phyloP scores from a whole-genome alignment of 2,888 invertebrate species.

The Pachycephus smyrnensis region DNA sequence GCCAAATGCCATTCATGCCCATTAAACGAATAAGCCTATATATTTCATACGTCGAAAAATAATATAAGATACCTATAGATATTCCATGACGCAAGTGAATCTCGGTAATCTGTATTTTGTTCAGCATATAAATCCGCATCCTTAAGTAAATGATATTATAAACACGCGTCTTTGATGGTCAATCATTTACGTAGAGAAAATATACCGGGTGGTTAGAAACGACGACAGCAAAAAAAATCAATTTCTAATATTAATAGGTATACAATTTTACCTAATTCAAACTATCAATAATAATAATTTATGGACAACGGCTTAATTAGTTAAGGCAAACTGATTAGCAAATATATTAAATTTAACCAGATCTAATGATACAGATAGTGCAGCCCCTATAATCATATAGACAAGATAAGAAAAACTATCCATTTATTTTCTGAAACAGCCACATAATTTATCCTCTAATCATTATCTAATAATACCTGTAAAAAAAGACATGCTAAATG shows the following conservation, averaged over 20 bases:
- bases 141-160: neutral
- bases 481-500: neutral
- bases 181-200: neutral
- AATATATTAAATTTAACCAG: neutral
- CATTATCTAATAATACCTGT: neutral
- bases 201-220: neutral
- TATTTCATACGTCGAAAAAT: neutral
- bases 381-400: neutral
- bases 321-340: neutral
- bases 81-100: neutral
- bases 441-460: neutral
- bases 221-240: neutral
- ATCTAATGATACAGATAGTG: neutral
- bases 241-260: no score
- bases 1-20: neutral
- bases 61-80: neutral
- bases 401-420: neutral
- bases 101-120: neutral
- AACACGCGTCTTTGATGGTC: neutral
- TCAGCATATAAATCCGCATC: neutral
- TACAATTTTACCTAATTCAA: no score
- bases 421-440: neutral
- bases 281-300: no score
- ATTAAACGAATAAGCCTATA: neutral
- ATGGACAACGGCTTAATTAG: neutral